These are phyloP conservation scores for Rhimphoctona megacephalus DNA, from an alignment of 2,888 invertebrate genomes.

Conservation along the genomic window DNA sequence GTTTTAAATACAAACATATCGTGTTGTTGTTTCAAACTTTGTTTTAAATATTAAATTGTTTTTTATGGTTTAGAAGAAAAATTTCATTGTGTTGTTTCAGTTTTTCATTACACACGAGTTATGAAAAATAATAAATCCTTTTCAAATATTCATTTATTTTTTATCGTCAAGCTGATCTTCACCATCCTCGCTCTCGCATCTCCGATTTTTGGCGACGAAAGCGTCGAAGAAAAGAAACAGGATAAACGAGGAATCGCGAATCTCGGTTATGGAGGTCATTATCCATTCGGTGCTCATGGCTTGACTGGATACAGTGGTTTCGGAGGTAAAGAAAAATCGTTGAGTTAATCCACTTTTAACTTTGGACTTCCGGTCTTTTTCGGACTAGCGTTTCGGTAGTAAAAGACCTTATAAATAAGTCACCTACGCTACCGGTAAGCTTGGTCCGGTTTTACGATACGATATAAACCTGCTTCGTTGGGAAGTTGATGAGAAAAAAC, in stretches of 20 bases:
- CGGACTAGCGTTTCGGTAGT: neutral
- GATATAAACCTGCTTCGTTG: too few relatives aligned
- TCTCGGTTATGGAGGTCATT: constrained; percentile 72
- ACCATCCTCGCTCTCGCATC: constrained; percentile 74
- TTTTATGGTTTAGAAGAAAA: neutral
- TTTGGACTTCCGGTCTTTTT: neutral
- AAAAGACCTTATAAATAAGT: neutral
- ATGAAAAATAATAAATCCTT: neutral
- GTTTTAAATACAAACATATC: neutral
- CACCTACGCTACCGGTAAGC: neutral
- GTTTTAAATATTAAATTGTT: neutral
- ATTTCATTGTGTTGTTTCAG: neutral
- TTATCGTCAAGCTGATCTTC: constrained; percentile 71
- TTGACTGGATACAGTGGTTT: constrained; percentile 64
- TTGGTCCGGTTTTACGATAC: neutral
- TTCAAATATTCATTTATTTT: neutral
- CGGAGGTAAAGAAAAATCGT: constrained; percentile 56
- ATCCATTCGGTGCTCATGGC: constrained; percentile 64
- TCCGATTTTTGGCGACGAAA: constrained; percentile 76
- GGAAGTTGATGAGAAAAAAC: neutral
- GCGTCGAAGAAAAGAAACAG: constrained; percentile 73
- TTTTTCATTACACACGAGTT: neutral
- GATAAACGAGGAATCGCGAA: constrained; percentile 77
- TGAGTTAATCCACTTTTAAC: neutral
- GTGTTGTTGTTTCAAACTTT: neutral